Conservation (phyloP, 2,797 vertebrate species). For the Chaetophractus vellerosus region DNA sequence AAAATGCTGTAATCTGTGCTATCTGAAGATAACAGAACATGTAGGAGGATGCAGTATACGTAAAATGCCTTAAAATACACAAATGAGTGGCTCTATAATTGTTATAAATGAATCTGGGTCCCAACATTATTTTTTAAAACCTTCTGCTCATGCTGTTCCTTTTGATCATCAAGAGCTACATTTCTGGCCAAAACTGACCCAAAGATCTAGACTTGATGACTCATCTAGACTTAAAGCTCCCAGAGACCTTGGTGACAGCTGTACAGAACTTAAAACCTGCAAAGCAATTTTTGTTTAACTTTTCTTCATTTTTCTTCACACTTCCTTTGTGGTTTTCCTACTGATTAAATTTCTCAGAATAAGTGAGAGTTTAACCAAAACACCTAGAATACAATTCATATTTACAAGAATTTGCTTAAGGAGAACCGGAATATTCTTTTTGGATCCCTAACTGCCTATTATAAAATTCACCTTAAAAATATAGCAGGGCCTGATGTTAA, state of each 20-base stretch:
- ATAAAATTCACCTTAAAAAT: background rate
- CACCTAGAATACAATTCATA: background rate
- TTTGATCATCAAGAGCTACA: background rate
- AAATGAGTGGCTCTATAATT: background rate
- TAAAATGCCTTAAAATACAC: background rate
- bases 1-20: background rate
- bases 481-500: background rate
- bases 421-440: background rate
- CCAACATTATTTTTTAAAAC: background rate
- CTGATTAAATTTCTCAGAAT: background rate
- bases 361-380: constrained; percentile 26
- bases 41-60: background rate
- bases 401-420: background rate
- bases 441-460: background rate
- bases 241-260: background rate
- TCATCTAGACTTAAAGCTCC: background rate
- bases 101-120: background rate
- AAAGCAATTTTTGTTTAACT: constrained; percentile 20
- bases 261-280: background rate
- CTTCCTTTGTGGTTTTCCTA: constrained; percentile 33
- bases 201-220: background rate
- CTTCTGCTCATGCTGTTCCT: background rate
- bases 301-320: background rate
- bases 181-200: constrained; percentile 31
- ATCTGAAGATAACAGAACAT: background rate